Percentiles rank a stretch among this genome's conserved stretches.
phyloP scores from a whole-genome alignment of 2,797 vertebrate species.

The Holocentrus rufus region DNA sequence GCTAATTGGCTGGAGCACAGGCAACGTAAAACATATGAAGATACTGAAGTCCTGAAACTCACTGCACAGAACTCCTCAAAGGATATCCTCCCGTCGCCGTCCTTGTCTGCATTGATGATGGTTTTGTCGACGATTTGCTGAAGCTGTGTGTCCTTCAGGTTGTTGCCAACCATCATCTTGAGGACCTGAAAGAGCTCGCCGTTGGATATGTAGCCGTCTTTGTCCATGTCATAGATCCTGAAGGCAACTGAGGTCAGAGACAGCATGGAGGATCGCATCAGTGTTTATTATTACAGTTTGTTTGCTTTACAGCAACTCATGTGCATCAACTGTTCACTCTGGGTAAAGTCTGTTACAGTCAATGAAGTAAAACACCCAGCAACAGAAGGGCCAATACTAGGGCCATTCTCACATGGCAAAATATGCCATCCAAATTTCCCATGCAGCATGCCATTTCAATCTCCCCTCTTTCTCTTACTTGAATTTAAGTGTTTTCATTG shows the following conservation, averaged over 20 bases:
- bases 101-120: slow-evolving; percentile 92
- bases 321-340: not conserved
- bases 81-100: slow-evolving; percentile 92
- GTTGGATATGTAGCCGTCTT: slow-evolving; percentile 94
- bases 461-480: too few species aligned
- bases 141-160: slow-evolving; percentile 95
- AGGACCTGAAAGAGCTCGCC: slow-evolving; percentile 95
- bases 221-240: slow-evolving; percentile 96
- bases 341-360: too few species aligned
- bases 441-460: too few species aligned
- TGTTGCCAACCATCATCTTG: slow-evolving; percentile 97
- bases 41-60: slow-evolving; percentile 67
- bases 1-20: not conserved
- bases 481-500: too few species aligned
- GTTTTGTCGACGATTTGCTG: slow-evolving; percentile 88
- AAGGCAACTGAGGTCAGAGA: slow-evolving; percentile 84
- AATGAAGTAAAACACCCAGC: too few species aligned
- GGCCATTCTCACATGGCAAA: too few species aligned
- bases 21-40: not conserved
- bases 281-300: not conserved
- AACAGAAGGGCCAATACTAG: too few species aligned
- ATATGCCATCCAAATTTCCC: too few species aligned
- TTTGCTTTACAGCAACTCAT: not conserved
- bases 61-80: slow-evolving; percentile 94
- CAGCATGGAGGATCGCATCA: not conserved